Evolutionary conservation across 2,113 vertebrate species (phyloP).

Genomic region (Mirza zaza): DNA sequence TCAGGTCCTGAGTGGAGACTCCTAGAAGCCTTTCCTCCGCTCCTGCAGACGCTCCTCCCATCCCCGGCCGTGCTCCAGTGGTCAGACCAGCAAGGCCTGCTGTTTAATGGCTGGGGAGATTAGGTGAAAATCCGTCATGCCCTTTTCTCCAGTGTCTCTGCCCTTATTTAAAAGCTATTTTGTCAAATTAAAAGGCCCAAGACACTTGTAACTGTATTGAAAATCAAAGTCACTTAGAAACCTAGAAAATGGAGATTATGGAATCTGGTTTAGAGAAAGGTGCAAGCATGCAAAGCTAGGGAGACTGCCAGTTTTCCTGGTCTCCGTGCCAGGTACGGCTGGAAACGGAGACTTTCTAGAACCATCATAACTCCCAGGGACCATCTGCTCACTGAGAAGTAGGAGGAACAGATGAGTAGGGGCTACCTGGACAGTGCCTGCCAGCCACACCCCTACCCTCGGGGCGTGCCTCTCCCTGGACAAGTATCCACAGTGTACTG

Average conservation of each 20-base stretch:
- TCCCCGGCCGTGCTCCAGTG: neutral
- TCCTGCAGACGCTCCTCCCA: neutral
- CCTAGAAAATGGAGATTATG: neutral
- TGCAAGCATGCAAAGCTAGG: neutral
- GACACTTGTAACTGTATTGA: conserved; percentile 60
- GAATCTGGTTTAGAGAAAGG: conserved; percentile 1
- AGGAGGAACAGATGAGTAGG: neutral
- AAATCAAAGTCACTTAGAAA: conserved; percentile 71
- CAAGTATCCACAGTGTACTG: neutral
- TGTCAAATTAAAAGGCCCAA: conserved; percentile 53
- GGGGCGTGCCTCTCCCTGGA: neutral
- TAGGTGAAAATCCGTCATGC: conserved; percentile 55
- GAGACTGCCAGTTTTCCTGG: neutral
- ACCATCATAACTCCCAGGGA: neutral
- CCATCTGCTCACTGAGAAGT: neutral
- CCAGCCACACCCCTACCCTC: neutral
- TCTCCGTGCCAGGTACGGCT: neutral
- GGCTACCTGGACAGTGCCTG: neutral
- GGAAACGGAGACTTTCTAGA: conserved; percentile 26
- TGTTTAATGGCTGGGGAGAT: conserved; percentile 12
- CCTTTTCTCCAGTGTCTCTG: conserved; percentile 36
- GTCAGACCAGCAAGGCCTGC: neutral
- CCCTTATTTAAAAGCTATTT: conserved; percentile 73
- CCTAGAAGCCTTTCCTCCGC: neutral
- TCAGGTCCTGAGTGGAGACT: neutral